These are phyloP conservation scores for Hydropotes inermis DNA, from an alignment of 2,113 vertebrate species.

Conservation along the genomic window DNA sequence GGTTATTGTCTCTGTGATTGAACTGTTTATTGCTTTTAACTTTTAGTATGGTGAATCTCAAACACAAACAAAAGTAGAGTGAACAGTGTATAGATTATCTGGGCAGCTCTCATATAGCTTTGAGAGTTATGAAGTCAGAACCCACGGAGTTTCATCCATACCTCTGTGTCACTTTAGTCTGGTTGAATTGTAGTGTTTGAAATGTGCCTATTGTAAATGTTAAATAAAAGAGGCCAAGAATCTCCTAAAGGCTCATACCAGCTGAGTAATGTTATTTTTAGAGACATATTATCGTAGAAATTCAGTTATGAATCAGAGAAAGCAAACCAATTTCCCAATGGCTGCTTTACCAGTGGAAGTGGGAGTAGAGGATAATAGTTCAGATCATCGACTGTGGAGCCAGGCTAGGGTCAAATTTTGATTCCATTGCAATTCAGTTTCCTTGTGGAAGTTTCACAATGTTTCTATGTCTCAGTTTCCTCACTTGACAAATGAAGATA, in stretches of 20 bases:
- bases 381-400: background rate
- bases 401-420: background rate
- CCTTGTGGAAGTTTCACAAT: background rate
- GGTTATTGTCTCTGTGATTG: background rate
- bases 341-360: background rate
- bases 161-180: rapidly evolving
- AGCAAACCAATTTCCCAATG: background rate
- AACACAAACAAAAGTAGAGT: background rate
- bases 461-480: background rate
- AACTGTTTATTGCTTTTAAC: background rate
- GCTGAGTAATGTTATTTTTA: background rate
- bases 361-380: background rate
- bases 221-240: background rate
- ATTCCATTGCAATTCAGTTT: background rate
- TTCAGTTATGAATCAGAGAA: background rate
- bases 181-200: background rate
- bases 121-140: background rate
- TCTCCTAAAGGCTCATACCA: background rate
- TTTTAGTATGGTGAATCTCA: background rate
- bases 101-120: background rate
- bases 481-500: background rate
- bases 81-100: background rate
- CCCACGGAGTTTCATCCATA: rapidly evolving
- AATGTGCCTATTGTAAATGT: background rate
- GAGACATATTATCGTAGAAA: background rate